A percentile compares a stretch with the other conserved stretches of the same genome.
Evolutionary conservation across 2,888 invertebrate genomes (phyloP).

Genomic region (Eucera pruinosa): DNA sequence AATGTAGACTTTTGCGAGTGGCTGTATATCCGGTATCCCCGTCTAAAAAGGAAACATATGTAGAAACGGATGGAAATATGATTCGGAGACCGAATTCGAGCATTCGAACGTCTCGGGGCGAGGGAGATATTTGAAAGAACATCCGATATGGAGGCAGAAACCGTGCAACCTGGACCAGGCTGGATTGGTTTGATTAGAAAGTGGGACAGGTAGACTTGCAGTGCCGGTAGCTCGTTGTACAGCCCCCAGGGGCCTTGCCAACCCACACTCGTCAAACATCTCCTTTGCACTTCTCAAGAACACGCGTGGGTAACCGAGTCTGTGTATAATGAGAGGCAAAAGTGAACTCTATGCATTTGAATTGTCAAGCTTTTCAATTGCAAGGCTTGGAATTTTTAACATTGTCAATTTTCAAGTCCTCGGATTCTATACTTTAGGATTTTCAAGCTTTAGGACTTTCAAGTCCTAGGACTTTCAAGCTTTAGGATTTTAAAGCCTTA

Average conservation of each 20-base stretch:
- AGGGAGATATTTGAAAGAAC: conserved; percentile 30
- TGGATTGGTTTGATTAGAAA: conserved; percentile 81
- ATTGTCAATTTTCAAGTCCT: no score
- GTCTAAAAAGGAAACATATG: no score
- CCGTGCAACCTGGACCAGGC: conserved; percentile 47
- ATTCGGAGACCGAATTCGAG: background rate
- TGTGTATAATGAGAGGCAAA: no score
- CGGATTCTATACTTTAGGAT: no score
- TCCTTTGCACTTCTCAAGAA: conserved; percentile 35
- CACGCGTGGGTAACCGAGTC: conserved; percentile 30
- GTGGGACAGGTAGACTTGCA: conserved; percentile 79
- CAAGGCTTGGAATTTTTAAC: no score
- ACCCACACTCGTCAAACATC: conserved; percentile 74
- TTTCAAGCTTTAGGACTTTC: no score
- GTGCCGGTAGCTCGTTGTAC: conserved; percentile 71
- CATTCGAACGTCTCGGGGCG: background rate
- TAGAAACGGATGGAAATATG: background rate
- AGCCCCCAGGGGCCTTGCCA: conserved; percentile 72
- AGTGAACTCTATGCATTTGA: no score
- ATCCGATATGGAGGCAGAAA: conserved; percentile 25
- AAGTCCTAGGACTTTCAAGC: no score
- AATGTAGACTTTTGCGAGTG: no score
- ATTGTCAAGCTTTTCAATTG: no score
- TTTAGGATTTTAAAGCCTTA: no score
- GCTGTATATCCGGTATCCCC: no score